Percentiles rank a stretch among this genome's conserved stretches.
Conservation (phyloP, 2,113 vertebrate species). For the Hippocampus abdominalis region DNA sequence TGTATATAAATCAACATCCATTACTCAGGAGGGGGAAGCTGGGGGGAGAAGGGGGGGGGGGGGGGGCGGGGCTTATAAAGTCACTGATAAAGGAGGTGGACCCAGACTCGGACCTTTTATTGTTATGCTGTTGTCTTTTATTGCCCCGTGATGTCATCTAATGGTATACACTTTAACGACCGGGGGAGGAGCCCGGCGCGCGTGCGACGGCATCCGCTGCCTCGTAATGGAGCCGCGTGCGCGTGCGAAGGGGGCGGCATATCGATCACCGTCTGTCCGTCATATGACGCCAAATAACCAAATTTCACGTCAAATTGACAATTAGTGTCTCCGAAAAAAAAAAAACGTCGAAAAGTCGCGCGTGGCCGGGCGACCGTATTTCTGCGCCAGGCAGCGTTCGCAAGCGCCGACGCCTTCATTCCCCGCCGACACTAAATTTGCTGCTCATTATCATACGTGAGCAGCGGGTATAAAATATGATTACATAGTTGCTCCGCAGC, state of each 20-base stretch:
- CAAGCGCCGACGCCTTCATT: constrained; percentile 1
- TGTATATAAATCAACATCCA: constrained; percentile 73
- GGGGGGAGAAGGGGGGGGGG: constrained; percentile 19
- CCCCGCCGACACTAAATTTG: not conserved
- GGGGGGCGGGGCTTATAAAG: constrained; percentile 55
- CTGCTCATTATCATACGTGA: constrained; percentile 14
- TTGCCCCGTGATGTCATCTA: constrained; percentile 75
- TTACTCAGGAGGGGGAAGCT: constrained; percentile 40
- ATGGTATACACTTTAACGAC: constrained; percentile 64
- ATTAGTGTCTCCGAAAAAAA: not conserved
- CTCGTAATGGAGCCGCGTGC: constrained; percentile 40
- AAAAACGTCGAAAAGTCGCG: not conserved
- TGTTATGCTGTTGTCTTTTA: constrained; percentile 73
- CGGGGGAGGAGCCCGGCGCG: constrained; percentile 53
- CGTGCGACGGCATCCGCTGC: constrained; percentile 53
- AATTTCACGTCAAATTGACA: not conserved
- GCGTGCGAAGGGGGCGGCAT: constrained; percentile 41
- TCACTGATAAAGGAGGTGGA: constrained; percentile 68
- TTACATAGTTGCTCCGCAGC: constrained; percentile 9
- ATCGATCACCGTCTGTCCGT: constrained; percentile 51
- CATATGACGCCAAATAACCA: constrained; percentile 11
- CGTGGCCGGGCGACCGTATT: not conserved
- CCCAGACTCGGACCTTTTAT: constrained; percentile 59
- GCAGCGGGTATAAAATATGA: constrained; percentile 25
- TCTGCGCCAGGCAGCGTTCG: constrained; percentile 4